Conservation (phyloP, 2,797 vertebrate genomes). For the Carapus acus region DNA sequence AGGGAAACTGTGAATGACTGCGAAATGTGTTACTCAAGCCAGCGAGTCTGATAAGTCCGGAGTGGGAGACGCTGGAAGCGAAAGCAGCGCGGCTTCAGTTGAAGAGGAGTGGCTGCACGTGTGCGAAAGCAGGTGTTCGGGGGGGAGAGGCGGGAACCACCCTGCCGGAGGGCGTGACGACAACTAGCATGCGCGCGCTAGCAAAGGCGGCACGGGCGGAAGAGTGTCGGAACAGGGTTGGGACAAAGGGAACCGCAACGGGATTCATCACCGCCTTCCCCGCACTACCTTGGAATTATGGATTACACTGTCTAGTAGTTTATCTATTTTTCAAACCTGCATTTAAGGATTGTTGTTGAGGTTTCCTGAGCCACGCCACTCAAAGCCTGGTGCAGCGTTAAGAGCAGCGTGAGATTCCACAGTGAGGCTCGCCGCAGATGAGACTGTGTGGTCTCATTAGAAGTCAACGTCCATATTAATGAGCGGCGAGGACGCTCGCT, state of each 20-base stretch:
- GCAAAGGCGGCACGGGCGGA: slow-evolving; percentile 14
- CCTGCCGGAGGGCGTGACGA: slow-evolving; percentile 13
- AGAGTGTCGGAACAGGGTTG: slow-evolving; percentile 1
- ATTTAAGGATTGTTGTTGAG: slow-evolving; percentile 6
- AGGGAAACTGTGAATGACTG: slow-evolving; percentile 40
- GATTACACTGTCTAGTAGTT: too few species aligned
- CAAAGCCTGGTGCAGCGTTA: slow-evolving; percentile 19
- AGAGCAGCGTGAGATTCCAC: slow-evolving; percentile 17
- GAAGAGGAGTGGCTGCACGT: slow-evolving; percentile 21
- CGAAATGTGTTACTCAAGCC: slow-evolving; percentile 2
- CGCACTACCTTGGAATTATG: too few species aligned
- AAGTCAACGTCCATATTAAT: slow-evolving; percentile 47
- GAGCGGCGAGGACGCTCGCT: slow-evolving; percentile 23
- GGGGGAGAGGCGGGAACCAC: slow-evolving; percentile 24
- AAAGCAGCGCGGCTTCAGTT: slow-evolving; percentile 34
- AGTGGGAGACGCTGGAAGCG: slow-evolving; percentile 30
- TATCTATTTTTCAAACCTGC: too few species aligned
- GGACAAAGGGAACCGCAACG: background rate
- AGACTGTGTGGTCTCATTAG: slow-evolving; percentile 18
- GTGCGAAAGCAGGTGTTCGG: slow-evolving; percentile 39
- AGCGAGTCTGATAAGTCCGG: slow-evolving; percentile 18
- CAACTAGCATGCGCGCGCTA: slow-evolving; percentile 23
- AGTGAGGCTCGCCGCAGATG: slow-evolving; percentile 9
- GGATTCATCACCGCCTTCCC: background rate
- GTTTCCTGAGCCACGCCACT: slow-evolving; percentile 6